Evolutionary conservation across 1,140 invertebrate species (phyloP).

Genomic region (Mya arenaria): DNA sequence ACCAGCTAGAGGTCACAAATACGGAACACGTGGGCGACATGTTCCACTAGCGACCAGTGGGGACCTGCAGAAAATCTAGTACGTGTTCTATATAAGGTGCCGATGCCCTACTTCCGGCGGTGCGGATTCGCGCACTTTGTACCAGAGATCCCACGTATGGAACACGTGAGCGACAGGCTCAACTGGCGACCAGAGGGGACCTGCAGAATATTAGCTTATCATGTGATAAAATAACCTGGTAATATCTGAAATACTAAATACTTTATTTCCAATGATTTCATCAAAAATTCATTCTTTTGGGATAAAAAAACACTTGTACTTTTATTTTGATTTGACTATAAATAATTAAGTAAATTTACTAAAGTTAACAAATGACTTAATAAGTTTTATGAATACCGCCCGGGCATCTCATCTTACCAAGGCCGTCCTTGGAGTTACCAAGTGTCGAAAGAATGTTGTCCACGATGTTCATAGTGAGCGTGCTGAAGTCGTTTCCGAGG

Average conservation of each 20-base stretch:
- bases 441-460: slow-evolving; percentile 69
- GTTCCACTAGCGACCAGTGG: slow-evolving; percentile 73
- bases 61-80: slow-evolving; percentile 33
- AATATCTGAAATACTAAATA: too few species aligned
- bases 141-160: slow-evolving; percentile 73
- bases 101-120: slow-evolving; percentile 27
- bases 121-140: slow-evolving; percentile 39
- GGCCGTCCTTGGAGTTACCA: slow-evolving; percentile 68
- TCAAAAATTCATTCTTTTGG: too few species aligned
- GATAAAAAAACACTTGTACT: too few species aligned
- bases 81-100: neutral
- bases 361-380: too few species aligned
- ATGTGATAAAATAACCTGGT: too few species aligned
- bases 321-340: too few species aligned
- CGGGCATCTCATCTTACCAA: slow-evolving; percentile 57
- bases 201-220: too few species aligned
- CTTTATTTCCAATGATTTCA: too few species aligned
- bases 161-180: slow-evolving; percentile 70
- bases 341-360: too few species aligned
- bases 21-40: slow-evolving; percentile 71
- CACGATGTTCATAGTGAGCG: slow-evolving; percentile 68
- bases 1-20: slow-evolving; percentile 73
- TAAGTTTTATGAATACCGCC: too few species aligned
- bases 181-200: slow-evolving; percentile 68
- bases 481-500: slow-evolving; percentile 61